Base-by-base conservation (phyloP, 2,797 vertebrate genomes). In the Sebastes aleutianus region DNA sequence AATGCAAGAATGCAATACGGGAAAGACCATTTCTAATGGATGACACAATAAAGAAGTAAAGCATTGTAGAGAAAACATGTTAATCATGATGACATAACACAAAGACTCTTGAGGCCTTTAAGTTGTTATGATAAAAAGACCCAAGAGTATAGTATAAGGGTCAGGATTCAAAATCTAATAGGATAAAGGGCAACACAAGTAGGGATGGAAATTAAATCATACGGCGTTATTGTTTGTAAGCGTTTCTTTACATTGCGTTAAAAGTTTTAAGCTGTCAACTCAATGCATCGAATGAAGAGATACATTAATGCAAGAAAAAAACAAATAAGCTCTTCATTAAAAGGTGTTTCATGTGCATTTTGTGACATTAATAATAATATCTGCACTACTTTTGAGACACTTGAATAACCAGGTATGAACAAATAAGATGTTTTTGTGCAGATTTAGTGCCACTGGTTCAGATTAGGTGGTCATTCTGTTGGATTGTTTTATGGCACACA, bases 1-100 rank as follows among this genome's bases (percentile, higher is more conserved):
- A 89, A 88, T 92, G 67, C 31, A 86, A 75, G 80, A 88, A 80
- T 85, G 71, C 32, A 86, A 85, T 75, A 81, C 43, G 14, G 47
- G 58, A 74, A 79, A 56, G 13, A 80, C n/a, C 14, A 68, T 54
- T 80, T 74, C 24, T 62, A 57, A 61, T 66, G 13, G 74, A 80
- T 78, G 72, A 84, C 53, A 69, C 13, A 59, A 16, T 32, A 5
- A 68, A 58, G 64, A 8, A 8, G 62, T n/a, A 18, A 69, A 68
- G 74, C 50, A 80, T 34, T 61, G 47, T 12, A 56, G 29, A 67
- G 31, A 50, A 31, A 50, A 36, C 2, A 13, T 26, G 58, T 54
- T 20, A 61, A 27, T 10, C 69, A 16, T 63, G 68, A 56, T 6
- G 39, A 47, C 59, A 58, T 9, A 71, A 82, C 24, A 74, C 69